Percentiles rank a stretch among this genome's conserved stretches.
Conservation (phyloP, 2,797 vertebrate species). For the Aphelocoma californica region DNA sequence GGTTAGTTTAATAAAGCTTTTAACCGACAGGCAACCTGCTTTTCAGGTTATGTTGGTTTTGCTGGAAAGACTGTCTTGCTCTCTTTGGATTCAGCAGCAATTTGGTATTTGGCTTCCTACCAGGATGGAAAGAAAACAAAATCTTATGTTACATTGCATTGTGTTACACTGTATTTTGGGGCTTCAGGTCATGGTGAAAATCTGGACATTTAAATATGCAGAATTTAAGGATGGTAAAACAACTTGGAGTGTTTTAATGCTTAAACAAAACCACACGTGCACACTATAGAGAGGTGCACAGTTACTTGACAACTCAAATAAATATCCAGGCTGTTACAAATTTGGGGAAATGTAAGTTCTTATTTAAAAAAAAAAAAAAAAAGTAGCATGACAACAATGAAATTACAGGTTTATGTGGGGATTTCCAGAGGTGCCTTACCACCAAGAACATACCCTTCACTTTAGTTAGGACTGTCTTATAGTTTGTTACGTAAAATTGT, state of each 20-base stretch:
- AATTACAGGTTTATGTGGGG: neutral
- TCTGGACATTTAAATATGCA: neutral
- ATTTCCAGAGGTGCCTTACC: neutral
- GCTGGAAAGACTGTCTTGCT: neutral
- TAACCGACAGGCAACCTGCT: neutral
- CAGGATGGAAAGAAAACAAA: neutral
- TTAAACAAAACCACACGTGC: neutral
- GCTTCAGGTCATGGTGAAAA: neutral
- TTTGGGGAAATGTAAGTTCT: neutral
- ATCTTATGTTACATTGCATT: neutral
- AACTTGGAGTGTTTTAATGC: neutral
- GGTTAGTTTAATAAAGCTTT: constrained; percentile 19
- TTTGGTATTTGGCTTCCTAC: neutral
- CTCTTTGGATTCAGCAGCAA: neutral
- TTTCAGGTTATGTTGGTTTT: neutral
- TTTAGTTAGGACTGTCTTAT: neutral
- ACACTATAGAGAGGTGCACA: neutral
- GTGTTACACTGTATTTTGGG: neutral
- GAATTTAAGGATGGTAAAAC: neutral
- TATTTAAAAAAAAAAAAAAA: neutral
- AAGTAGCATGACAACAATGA: neutral
- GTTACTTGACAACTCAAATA: neutral
- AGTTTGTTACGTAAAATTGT: neutral
- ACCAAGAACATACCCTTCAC: neutral
- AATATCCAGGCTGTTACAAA: neutral